Conservation (phyloP, 2,888 invertebrate genomes). For the Phasia obesa region DNA sequence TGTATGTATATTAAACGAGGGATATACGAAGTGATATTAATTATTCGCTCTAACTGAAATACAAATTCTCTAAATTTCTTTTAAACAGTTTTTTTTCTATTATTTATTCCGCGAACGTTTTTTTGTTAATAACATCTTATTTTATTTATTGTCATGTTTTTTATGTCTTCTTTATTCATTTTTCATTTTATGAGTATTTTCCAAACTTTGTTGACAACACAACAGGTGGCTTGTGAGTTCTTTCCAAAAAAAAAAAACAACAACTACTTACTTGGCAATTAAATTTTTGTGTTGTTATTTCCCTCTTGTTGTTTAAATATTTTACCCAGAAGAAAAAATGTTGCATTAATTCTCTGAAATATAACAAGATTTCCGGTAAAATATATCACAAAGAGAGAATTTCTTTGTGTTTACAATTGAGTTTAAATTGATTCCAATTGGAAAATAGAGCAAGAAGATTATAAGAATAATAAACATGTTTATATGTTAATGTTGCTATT, state of each 20-base stretch:
- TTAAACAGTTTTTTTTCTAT: no score
- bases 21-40: no score
- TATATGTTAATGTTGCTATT: no score
- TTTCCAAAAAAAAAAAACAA: neutral
- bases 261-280: neutral
- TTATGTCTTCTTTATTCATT: conserved; percentile 6
- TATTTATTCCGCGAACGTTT: neutral
- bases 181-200: neutral
- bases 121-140: neutral
- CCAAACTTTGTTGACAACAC: conserved; percentile 20
- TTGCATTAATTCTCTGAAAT: conserved; percentile 23
- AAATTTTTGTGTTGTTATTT: conserved; percentile 1
- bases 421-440: no score
- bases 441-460: no score
- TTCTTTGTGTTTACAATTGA: neutral
- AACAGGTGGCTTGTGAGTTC: conserved; percentile 40
- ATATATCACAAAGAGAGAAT: neutral
- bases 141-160: neutral
- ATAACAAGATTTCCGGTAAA: conserved; percentile 11
- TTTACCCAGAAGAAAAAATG: conserved; percentile 27
- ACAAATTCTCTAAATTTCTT: no score
- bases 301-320: neutral
- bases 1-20: no score
- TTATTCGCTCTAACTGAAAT: no score
- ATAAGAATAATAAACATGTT: no score